phyloP scores from a whole-genome alignment of 2,888 invertebrate species.

The Pristionchus arcanus region DNA sequence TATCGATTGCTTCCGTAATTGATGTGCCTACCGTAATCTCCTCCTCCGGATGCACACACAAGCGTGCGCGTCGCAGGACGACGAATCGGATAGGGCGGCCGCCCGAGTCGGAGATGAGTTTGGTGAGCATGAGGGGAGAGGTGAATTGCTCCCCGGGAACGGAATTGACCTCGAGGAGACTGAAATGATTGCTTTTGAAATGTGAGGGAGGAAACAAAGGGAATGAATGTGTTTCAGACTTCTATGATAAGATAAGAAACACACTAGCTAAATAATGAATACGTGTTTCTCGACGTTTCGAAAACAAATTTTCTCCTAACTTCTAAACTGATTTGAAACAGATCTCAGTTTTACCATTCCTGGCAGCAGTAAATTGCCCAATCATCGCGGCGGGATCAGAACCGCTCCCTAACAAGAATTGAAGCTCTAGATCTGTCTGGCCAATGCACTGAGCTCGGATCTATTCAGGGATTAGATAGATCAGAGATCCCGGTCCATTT shows the following conservation, averaged over 20 bases:
- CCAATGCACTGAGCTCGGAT: too few relatives aligned
- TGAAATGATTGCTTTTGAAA: slow-evolving; percentile 54
- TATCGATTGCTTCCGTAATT: neutral
- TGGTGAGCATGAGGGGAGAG: slow-evolving; percentile 69
- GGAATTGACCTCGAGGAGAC: slow-evolving; percentile 69
- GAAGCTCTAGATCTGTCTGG: neutral
- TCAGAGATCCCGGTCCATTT: too few relatives aligned
- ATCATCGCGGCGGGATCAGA: neutral
- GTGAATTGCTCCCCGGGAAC: slow-evolving; percentile 68
- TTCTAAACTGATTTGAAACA: too few relatives aligned
- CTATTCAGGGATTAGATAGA: too few relatives aligned
- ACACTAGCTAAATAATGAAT: too few relatives aligned
- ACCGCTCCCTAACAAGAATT: neutral
- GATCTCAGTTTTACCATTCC: neutral
- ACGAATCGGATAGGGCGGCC: slow-evolving; percentile 69
- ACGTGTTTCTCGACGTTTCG: too few relatives aligned
- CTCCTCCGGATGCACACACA: slow-evolving; percentile 19
- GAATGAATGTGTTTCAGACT: neutral
- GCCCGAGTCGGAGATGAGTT: slow-evolving; percentile 66
- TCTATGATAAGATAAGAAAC: too few relatives aligned
- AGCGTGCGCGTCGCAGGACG: slow-evolving; percentile 62
- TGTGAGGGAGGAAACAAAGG: too few relatives aligned
- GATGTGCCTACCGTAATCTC: slow-evolving; percentile 28
- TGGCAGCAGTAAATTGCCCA: neutral
- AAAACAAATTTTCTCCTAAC: too few relatives aligned